Evolutionary conservation across 1,140 invertebrate genomes (phyloP).

Genomic region (Solen grandis): DNA sequence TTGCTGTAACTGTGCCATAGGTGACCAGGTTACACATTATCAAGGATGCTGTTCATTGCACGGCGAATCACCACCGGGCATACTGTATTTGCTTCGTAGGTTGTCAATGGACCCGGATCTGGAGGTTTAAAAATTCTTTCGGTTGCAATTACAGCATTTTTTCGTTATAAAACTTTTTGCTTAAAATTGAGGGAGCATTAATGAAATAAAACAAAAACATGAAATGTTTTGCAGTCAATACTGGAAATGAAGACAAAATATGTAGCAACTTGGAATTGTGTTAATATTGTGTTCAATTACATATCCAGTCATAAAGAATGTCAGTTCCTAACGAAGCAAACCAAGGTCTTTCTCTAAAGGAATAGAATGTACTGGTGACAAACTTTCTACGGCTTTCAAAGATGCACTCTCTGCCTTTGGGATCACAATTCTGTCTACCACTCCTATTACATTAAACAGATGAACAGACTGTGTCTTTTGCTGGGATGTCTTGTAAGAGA

Average conservation of each 20-base stretch:
- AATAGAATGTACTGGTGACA: conserved; percentile 13
- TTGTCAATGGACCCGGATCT: too few species aligned
- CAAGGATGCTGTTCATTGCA: conserved; percentile 5
- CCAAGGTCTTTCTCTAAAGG: conserved; percentile 37
- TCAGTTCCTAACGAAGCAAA: conserved; percentile 28
- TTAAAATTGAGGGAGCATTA: too few species aligned
- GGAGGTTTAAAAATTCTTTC: too few species aligned
- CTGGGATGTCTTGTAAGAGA: conserved; percentile 21
- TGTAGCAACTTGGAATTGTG: too few species aligned
- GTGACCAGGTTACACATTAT: conserved; percentile 35
- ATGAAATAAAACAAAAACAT: too few species aligned
- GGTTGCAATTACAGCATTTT: too few species aligned
- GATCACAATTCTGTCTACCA: conserved; percentile 38
- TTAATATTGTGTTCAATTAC: conserved; percentile 28
- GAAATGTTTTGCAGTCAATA: too few species aligned
- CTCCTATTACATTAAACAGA: conserved; percentile 46
- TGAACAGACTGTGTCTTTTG: conserved; percentile 44
- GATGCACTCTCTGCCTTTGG: background rate
- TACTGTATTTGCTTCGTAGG: too few species aligned
- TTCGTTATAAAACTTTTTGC: too few species aligned
- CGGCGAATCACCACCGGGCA: too few species aligned
- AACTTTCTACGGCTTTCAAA: background rate
- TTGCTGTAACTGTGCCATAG: conserved; percentile 27
- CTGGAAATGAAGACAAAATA: too few species aligned
- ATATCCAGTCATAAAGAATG: conserved; percentile 45